These are phyloP conservation scores for Pammene fasciana DNA, from an alignment of 2,888 invertebrate genomes.

Conservation along the genomic window DNA sequence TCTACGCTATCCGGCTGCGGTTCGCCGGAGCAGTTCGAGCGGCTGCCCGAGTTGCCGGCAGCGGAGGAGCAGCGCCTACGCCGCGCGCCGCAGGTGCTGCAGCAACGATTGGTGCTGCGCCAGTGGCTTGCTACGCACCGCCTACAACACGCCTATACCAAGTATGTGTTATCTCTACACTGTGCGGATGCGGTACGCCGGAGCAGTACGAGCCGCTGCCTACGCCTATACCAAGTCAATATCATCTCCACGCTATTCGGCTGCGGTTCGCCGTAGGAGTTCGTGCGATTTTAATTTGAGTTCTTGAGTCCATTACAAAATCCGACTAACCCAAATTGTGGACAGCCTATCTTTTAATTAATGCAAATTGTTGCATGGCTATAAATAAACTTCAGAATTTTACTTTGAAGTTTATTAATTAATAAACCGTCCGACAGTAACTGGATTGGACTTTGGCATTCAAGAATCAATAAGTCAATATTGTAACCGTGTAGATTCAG, in stretches of 20 bases:
- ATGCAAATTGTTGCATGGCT: neutral
- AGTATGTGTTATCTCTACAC: slow-evolving; percentile 83
- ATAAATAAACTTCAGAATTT: neutral
- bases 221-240: slow-evolving; percentile 87
- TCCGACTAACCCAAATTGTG: no score
- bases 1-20: slow-evolving; percentile 91
- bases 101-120: slow-evolving; percentile 92
- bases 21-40: slow-evolving; percentile 87
- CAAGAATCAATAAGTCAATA: slow-evolving; percentile 1
- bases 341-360: no score
- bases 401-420: neutral
- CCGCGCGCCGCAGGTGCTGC: slow-evolving; percentile 90
- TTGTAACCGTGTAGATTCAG: neutral
- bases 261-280: neutral
- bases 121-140: slow-evolving; percentile 92
- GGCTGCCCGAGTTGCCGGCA: slow-evolving; percentile 90
- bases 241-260: neutral
- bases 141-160: slow-evolving; percentile 88
- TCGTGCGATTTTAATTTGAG: no score
- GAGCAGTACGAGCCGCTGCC: slow-evolving; percentile 88
- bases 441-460: neutral
- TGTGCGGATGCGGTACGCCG: slow-evolving; percentile 91
- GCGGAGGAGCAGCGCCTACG: slow-evolving; percentile 93
- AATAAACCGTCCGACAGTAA: neutral
- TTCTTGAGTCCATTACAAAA: no score